Conservation (phyloP, 35 echinoderm and acorn worm genomes). For the Holothuria glaberrima region DNA sequence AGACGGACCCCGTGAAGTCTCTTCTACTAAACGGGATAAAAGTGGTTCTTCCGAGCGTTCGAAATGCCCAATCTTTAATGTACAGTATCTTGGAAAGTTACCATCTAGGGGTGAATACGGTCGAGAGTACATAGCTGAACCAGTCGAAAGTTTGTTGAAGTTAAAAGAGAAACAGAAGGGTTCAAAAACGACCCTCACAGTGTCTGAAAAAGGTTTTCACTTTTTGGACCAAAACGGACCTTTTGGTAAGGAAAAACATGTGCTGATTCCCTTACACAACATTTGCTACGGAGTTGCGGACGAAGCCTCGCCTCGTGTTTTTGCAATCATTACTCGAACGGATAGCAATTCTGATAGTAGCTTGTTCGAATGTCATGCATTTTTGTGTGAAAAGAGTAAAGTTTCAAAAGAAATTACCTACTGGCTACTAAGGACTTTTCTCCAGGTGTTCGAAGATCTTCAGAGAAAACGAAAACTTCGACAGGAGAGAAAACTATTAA, state of each 20-base stretch:
- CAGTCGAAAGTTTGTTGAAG: constrained; percentile 83
- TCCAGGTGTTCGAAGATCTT: constrained; percentile 93
- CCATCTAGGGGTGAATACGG: constrained; percentile 95
- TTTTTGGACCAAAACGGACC: constrained; percentile 92
- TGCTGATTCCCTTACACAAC: constrained; percentile 95
- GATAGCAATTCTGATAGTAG: constrained; percentile 88
- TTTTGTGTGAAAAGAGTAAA: constrained; percentile 81
- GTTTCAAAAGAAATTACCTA: constrained; percentile 85
- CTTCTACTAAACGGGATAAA: constrained; percentile 18
- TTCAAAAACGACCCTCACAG: constrained; percentile 73
- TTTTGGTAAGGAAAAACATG: constrained; percentile 97
- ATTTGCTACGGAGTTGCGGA: constrained; percentile 98
- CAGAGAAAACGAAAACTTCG: constrained; percentile 76
- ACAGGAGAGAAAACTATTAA: constrained; percentile 70
- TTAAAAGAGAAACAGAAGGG: constrained; percentile 72
- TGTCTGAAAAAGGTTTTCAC: constrained; percentile 93
- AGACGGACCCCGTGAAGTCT: background rate
- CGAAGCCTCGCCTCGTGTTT: constrained; percentile 84
- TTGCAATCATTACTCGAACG: constrained; percentile 93
- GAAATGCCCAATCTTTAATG: constrained; percentile 84
- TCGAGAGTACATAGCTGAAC: constrained; percentile 86
- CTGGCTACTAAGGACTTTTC: constrained; percentile 91
- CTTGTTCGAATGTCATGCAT: constrained; percentile 95
- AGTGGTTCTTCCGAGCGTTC: background rate
- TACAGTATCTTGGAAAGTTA: constrained; percentile 94